Evolutionary conservation across 1,140 invertebrate species (phyloP).

Genomic region (Tenebrio molitor): DNA sequence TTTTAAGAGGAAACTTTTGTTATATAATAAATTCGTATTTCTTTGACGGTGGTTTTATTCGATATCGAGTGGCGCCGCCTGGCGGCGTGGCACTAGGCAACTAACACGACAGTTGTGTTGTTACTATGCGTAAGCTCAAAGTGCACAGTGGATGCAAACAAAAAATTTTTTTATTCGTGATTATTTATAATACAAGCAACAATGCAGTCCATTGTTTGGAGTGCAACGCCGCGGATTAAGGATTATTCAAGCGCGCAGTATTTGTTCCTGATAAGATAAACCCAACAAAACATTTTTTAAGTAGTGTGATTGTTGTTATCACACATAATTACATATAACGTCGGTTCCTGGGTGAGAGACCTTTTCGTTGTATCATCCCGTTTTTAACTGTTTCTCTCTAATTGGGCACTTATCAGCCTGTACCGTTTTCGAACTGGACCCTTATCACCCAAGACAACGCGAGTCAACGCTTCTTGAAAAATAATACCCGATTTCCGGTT

Average conservation of each 20-base stretch:
- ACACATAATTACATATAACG: slow-evolving; percentile 33
- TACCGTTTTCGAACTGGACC: slow-evolving; percentile 33
- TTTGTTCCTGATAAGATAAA: slow-evolving; percentile 38
- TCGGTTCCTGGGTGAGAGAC: slow-evolving; percentile 42
- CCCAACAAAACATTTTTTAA: slow-evolving; percentile 42
- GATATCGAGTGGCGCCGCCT: no score
- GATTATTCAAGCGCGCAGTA: background rate
- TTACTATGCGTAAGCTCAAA: no score
- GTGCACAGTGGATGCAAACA: no score
- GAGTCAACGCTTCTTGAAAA: background rate
- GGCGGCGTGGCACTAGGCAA: no score
- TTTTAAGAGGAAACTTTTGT: background rate
- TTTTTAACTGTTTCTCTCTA: slow-evolving; percentile 24
- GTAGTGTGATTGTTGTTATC: slow-evolving; percentile 43
- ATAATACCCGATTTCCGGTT: slow-evolving; percentile 22
- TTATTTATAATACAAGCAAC: background rate
- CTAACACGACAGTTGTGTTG: background rate
- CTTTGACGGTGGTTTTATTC: background rate
- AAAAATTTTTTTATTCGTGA: no score
- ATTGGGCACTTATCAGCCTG: slow-evolving; percentile 6
- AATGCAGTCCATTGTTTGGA: background rate
- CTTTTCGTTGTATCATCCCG: slow-evolving; percentile 23
- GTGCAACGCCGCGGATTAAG: background rate
- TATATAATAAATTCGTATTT: slow-evolving; percentile 30
- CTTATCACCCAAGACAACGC: background rate